Evolutionary conservation across 2,797 vertebrate species (phyloP).

Genomic region (Enteromius fasciolatus): DNA sequence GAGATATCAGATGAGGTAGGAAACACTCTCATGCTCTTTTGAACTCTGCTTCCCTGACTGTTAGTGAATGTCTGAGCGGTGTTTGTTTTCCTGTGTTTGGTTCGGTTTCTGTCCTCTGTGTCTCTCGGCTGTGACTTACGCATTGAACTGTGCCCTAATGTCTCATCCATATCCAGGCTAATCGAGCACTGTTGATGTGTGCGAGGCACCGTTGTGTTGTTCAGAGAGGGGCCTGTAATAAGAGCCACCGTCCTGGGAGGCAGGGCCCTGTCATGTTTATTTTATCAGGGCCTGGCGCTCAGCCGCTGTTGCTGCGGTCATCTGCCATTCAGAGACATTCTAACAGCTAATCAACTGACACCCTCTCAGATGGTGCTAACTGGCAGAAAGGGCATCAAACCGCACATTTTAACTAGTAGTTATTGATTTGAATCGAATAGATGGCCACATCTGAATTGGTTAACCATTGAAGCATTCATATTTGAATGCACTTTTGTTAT

Average conservation of each 20-base stretch:
- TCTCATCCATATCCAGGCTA: slow-evolving; percentile 38
- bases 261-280: slow-evolving; percentile 76
- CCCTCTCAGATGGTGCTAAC: slow-evolving; percentile 43
- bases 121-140: slow-evolving; percentile 24
- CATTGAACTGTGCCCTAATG: slow-evolving; percentile 50
- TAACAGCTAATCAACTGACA: slow-evolving; percentile 48
- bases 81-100: not conserved
- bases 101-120: slow-evolving; percentile 6
- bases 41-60: not conserved
- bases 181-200: slow-evolving; percentile 36
- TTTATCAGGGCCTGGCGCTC: slow-evolving; percentile 71
- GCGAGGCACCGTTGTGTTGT: slow-evolving; percentile 59
- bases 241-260: slow-evolving; percentile 65
- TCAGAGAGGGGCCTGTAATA: slow-evolving; percentile 63
- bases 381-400: slow-evolving; percentile 32
- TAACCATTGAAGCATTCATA: not conserved
- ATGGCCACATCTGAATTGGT: not conserved
- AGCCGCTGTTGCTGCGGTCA: slow-evolving; percentile 62
- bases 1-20: slow-evolving; percentile 75
- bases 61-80: not conserved
- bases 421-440: slow-evolving; percentile 11
- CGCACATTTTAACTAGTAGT: slow-evolving; percentile 22
- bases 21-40: slow-evolving; percentile 21
- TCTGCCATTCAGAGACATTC: slow-evolving; percentile 53
- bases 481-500: not conserved